phyloP scores from a whole-genome alignment of 2,888 invertebrate species.

The Tenthredo livida region DNA sequence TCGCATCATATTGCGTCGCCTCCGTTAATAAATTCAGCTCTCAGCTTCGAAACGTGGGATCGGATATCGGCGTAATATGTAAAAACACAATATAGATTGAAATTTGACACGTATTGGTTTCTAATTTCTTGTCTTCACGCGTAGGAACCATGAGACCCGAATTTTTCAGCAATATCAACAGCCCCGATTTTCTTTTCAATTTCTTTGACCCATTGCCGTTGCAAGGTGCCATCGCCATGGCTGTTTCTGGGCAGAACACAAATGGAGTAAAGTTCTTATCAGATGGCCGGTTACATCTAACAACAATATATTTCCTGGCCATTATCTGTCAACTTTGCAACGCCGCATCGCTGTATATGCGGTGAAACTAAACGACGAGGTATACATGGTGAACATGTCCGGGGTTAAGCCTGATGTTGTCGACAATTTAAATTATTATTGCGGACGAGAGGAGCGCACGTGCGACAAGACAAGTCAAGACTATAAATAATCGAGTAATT shows the following conservation, averaged over 20 bases:
- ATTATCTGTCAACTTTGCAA: slow-evolving; percentile 14
- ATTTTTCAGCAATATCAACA: background rate
- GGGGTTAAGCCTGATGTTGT: slow-evolving; percentile 33
- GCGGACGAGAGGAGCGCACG: slow-evolving; percentile 1
- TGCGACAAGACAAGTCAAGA: slow-evolving; percentile 36
- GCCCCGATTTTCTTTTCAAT: background rate
- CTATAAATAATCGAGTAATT: slow-evolving; percentile 50
- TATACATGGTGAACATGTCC: slow-evolving; percentile 24
- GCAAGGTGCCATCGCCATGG: background rate
- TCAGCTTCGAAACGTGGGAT: background rate
- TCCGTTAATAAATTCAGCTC: background rate
- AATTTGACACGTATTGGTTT: background rate
- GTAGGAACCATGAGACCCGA: background rate
- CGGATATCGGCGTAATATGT: background rate
- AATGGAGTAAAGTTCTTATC: slow-evolving; percentile 25
- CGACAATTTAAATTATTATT: slow-evolving; percentile 26
- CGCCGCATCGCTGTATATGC: background rate
- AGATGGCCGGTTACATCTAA: background rate
- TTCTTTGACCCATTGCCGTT: background rate
- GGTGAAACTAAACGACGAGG: background rate
- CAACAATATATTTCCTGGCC: slow-evolving; percentile 45
- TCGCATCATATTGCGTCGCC: background rate
- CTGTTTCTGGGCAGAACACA: background rate
- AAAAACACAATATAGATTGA: background rate
- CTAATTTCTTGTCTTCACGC: background rate